Evolutionary conservation across 2,888 invertebrate genomes (phyloP).

Genomic region (Pecten maximus): DNA sequence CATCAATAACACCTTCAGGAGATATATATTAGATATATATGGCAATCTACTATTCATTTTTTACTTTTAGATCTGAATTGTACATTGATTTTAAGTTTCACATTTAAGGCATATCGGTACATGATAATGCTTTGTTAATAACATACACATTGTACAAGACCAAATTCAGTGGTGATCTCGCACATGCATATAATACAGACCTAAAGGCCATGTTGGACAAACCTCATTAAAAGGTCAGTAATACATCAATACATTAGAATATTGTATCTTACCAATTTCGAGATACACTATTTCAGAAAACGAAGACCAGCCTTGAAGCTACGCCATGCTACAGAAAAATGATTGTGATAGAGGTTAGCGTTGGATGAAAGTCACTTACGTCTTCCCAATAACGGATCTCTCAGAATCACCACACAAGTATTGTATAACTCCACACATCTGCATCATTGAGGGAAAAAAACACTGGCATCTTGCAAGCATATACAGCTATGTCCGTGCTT

Average conservation of each 20-base stretch:
- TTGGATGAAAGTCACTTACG: neutral
- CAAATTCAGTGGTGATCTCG: neutral
- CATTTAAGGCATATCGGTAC: too few species aligned
- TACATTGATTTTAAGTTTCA: too few species aligned
- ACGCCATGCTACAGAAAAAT: neutral
- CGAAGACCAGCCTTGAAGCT: neutral
- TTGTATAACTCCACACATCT: neutral
- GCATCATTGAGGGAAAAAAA: neutral
- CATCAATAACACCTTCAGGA: too few species aligned
- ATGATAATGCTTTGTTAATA: neutral
- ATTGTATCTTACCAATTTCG: neutral
- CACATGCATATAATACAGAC: neutral
- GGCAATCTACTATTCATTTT: too few species aligned
- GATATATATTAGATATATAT: too few species aligned
- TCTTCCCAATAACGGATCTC: neutral
- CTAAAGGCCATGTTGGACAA: neutral
- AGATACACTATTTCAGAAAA: neutral
- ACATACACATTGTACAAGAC: neutral
- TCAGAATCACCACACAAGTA: neutral
- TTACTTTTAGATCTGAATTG: too few species aligned
- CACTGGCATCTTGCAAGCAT: slow-evolving; percentile 5
- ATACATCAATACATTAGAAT: neutral
- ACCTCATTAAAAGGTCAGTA: neutral
- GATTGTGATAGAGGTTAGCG: neutral
- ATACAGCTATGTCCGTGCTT: neutral